Conservation (phyloP, 2,888 invertebrate genomes). For the Digitonthophagus gazella region DNA sequence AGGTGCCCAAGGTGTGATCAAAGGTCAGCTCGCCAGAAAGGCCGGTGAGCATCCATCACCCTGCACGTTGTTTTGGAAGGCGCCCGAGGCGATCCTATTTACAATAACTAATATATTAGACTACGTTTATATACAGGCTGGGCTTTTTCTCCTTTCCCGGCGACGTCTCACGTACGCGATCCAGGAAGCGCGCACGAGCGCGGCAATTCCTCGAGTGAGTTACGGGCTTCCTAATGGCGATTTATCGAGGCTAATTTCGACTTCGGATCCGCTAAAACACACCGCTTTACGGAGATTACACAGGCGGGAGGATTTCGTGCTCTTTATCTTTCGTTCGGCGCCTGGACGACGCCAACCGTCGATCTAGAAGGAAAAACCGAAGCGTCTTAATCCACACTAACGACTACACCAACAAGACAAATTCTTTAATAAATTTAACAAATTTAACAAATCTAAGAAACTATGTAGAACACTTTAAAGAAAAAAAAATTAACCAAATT, state of each 20-base stretch:
- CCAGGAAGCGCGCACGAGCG: not conserved
- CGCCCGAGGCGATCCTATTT: constrained; percentile 3
- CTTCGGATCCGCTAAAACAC: constrained; percentile 1
- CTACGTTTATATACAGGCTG: constrained; percentile 4
- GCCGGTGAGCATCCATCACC: constrained; percentile 2
- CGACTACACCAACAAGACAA: not conserved
- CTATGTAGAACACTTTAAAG: no score
- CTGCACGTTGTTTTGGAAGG: not conserved
- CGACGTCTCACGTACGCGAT: not conserved
- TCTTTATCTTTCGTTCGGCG: not conserved
- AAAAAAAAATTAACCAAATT: no score
- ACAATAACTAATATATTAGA: constrained; percentile 15
- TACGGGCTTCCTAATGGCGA: constrained; percentile 1
- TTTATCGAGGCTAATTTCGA: constrained; percentile 11
- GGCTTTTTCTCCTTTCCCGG: not conserved
- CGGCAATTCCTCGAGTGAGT: constrained; percentile 1
- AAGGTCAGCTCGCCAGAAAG: not conserved
- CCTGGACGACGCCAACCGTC: not conserved
- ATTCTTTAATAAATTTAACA: not conserved
- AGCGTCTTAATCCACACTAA: no score
- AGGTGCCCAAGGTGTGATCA: constrained; percentile 12
- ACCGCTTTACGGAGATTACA: not conserved
- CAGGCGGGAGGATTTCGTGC: not conserved
- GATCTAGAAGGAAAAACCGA: not conserved
- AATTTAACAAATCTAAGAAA: no score